Percentiles rank a stretch among this genome's conserved stretches.
Evolutionary conservation across 1,140 invertebrate genomes (phyloP).

Genomic region (Lamellibrachia luymesi): DNA sequence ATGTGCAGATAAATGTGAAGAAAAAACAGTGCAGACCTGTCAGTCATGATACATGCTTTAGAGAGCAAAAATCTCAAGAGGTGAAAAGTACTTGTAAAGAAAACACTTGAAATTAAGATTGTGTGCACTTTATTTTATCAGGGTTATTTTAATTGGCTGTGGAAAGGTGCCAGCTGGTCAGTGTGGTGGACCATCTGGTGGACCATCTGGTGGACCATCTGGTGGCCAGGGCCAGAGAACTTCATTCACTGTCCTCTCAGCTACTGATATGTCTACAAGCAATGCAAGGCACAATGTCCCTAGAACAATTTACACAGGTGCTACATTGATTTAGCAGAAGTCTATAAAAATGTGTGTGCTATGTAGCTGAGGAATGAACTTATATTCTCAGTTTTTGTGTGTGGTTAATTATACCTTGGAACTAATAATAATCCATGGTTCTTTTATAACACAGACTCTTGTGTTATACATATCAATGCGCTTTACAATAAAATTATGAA

Average conservation of each 20-base stretch:
- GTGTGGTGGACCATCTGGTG: neutral
- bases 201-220: neutral
- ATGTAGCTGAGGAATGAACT: neutral
- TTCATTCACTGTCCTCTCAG: neutral
- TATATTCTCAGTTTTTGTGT: neutral
- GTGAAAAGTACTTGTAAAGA: neutral
- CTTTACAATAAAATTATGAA: no score
- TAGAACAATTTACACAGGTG: neutral
- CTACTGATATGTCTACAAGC: neutral
- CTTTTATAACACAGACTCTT: no score
- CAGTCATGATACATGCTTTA: neutral
- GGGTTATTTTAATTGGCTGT: neutral
- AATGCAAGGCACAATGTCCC: neutral
- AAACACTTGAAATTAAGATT: neutral
- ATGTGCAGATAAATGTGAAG: neutral
- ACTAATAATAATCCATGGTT: no score
- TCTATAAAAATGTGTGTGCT: constrained; percentile 26
- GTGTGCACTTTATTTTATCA: neutral
- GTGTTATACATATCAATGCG: no score
- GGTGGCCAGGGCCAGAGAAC: neutral
- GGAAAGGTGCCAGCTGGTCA: neutral
- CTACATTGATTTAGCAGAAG: neutral
- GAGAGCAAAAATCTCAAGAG: neutral
- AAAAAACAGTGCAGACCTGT: neutral
- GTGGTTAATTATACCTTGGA: neutral